These are phyloP conservation scores for Campoletis sonorensis DNA, from an alignment of 1,140 invertebrate genomes.

Conservation along the genomic window DNA sequence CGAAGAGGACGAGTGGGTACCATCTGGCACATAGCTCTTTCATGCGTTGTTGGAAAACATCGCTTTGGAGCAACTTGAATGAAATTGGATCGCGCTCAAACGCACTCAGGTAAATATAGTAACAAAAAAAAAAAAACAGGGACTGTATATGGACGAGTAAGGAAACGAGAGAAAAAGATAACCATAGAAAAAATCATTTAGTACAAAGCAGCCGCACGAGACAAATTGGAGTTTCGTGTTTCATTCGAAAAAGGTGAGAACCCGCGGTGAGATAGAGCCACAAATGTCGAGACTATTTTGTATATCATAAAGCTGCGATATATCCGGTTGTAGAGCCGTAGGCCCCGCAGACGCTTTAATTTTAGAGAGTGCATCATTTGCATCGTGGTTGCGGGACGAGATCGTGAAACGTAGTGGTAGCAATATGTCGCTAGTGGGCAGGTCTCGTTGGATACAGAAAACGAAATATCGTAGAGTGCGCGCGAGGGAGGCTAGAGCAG, in stretches of 20 bases:
- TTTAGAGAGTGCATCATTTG: conserved; percentile 74
- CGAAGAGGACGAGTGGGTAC: background rate
- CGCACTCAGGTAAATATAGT: background rate
- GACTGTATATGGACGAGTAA: background rate
- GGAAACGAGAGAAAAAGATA: background rate
- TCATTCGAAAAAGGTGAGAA: background rate
- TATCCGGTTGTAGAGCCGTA: conserved; percentile 55
- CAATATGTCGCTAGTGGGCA: conserved; percentile 27
- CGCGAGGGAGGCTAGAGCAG: conserved; percentile 20
- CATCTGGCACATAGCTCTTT: background rate
- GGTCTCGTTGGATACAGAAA: conserved; percentile 24
- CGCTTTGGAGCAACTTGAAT: background rate
- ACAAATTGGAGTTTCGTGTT: background rate
- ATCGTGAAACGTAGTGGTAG: conserved; percentile 44
- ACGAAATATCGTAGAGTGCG: conserved; percentile 31
- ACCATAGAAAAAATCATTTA: background rate
- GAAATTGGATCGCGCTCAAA: background rate
- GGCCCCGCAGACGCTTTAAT: conserved; percentile 70
- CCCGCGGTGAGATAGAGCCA: conserved; percentile 1
- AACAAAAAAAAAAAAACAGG: too few relatives aligned
- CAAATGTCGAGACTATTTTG: conserved; percentile 14
- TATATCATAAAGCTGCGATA: conserved; percentile 48
- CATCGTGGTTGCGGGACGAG: conserved; percentile 61
- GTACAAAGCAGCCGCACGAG: background rate
- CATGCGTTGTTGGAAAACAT: background rate